Evolutionary conservation across 2,797 vertebrate genomes (phyloP).

Genomic region (Typhlichthys subterraneus): DNA sequence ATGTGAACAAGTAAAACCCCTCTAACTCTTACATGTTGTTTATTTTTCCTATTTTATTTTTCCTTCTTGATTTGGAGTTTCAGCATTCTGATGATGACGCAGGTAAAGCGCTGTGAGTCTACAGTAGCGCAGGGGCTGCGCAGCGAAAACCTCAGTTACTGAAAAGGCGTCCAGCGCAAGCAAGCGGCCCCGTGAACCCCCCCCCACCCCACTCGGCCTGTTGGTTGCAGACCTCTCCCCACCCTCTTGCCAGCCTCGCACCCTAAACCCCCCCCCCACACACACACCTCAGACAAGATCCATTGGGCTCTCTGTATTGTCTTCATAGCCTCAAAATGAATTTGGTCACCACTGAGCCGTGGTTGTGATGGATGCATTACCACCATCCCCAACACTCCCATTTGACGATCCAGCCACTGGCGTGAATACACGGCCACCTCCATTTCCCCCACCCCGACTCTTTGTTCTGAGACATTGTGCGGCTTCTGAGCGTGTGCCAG

Average conservation of each 20-base stretch:
- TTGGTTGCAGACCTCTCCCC: conserved; percentile 85
- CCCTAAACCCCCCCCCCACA: conserved; percentile 40
- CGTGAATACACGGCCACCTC: too few species aligned
- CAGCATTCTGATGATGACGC: conserved; percentile 92
- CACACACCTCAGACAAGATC: conserved; percentile 32
- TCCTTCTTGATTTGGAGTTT: conserved; percentile 99
- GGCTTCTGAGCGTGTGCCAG: conserved; percentile 76
- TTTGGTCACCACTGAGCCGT: not conserved
- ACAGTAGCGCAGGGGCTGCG: conserved; percentile 99
- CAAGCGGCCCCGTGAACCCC: conserved; percentile 52
- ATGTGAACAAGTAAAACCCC: conserved; percentile 91
- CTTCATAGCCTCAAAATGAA: not conserved
- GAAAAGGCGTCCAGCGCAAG: conserved; percentile 71
- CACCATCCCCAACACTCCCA: not conserved
- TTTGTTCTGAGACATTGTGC: conserved; percentile 37
- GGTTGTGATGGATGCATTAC: not conserved
- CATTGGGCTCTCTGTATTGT: conserved; percentile 35
- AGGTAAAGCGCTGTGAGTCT: conserved; percentile 99
- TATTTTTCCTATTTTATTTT: conserved; percentile 91
- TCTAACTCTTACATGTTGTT: conserved; percentile 98
- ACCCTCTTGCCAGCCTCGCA: conserved; percentile 69
- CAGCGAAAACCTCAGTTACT: conserved; percentile 84
- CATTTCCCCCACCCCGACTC: not conserved
- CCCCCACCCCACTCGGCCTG: conserved; percentile 69
- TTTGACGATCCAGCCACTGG: conserved; percentile 11